phyloP scores from a whole-genome alignment of 2,888 invertebrate species.

The Lasius fuliginosus region DNA sequence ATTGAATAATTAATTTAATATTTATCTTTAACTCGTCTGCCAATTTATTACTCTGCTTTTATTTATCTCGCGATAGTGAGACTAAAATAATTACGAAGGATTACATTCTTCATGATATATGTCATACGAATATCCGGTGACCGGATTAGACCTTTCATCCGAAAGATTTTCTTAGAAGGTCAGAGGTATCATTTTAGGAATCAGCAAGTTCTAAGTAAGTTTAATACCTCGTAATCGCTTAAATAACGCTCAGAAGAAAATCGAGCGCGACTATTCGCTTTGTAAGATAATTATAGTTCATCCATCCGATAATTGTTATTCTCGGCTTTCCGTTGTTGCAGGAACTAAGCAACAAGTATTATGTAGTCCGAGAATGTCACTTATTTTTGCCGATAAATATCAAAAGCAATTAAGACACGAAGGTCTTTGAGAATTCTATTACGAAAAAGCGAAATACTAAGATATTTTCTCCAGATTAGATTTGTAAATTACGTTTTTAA shows the following conservation, averaged over 20 bases:
- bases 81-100: conserved; percentile 1
- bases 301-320: conserved; percentile 47
- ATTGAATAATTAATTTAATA: conserved; percentile 11
- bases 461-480: not conserved
- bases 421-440: not conserved
- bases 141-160: not conserved
- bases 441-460: not conserved
- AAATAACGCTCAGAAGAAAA: conserved; percentile 43
- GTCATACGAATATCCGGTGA: not conserved
- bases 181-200: conserved; percentile 38
- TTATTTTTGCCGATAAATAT: conserved; percentile 42
- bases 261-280: conserved; percentile 33
- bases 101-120: conserved; percentile 28
- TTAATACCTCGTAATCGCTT: conserved; percentile 30
- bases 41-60: conserved; percentile 12
- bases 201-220: conserved; percentile 38
- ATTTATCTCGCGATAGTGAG: not conserved
- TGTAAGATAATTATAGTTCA: conserved; percentile 32
- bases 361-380: conserved; percentile 26
- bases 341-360: conserved; percentile 41
- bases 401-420: conserved; percentile 24
- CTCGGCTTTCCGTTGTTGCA: conserved; percentile 39
- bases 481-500: not conserved
- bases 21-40: not conserved
- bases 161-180: conserved; percentile 38